These are phyloP conservation scores for Ophion costatus DNA, from an alignment of 2,888 invertebrate genomes.

Conservation along the genomic window DNA sequence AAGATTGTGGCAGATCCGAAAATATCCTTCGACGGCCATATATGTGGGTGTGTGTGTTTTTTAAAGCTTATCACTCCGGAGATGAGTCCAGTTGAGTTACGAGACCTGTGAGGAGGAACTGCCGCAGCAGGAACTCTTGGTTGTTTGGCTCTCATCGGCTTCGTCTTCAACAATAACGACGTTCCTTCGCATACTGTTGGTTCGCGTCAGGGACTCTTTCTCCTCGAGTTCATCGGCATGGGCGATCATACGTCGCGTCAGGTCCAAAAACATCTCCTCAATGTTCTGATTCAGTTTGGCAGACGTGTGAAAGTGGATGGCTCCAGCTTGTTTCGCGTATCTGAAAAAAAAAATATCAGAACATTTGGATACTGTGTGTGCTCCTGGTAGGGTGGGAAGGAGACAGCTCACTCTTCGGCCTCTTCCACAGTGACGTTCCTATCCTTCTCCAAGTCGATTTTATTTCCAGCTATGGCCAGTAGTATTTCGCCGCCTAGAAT, in stretches of 20 bases:
- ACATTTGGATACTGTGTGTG: background rate
- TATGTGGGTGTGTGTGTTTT: constrained; percentile 21
- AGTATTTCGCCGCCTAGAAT: constrained; percentile 97
- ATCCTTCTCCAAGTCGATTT: constrained; percentile 97
- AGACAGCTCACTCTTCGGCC: constrained; percentile 90
- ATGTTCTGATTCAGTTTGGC: constrained; percentile 96
- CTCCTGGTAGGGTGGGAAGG: too few relatives aligned
- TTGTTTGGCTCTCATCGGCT: constrained; percentile 76
- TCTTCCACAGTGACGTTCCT: constrained; percentile 93
- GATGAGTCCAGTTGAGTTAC: constrained; percentile 60
- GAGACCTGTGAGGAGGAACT: constrained; percentile 67
- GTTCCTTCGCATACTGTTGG: constrained; percentile 83
- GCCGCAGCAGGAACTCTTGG: constrained; percentile 82
- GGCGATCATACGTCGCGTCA: constrained; percentile 91
- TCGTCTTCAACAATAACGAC: constrained; percentile 84
- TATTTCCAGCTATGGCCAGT: constrained; percentile 97
- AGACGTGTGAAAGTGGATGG: constrained; percentile 96
- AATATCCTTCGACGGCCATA: constrained; percentile 26
- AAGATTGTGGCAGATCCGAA: constrained; percentile 20
- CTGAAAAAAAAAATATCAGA: constrained; percentile 82
- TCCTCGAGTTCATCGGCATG: constrained; percentile 78
- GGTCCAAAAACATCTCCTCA: constrained; percentile 94
- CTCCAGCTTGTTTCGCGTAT: constrained; percentile 95
- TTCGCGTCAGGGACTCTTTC: constrained; percentile 80
- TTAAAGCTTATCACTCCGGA: constrained; percentile 64